Evolutionary conservation across 2,113 vertebrate species (phyloP), one percentile per base, ranked within the genome.

Genomic region (Syngnathoides biaculeatus): DNA sequence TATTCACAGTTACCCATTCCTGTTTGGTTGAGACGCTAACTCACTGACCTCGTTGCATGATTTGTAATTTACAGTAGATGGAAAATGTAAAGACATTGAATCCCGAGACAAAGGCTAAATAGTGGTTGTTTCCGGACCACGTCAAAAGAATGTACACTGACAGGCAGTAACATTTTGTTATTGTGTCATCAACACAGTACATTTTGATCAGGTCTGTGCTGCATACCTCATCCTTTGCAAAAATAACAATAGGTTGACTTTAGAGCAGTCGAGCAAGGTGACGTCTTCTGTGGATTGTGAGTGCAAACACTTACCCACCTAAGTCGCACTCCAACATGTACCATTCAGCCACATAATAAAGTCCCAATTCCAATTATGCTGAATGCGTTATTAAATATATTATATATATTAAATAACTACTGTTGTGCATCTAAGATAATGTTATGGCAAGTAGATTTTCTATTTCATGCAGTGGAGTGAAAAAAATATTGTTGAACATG

Each of bases 251-350:
- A 55, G 48, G 42, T 20, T 48, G 45, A 17, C 20, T 47, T 47
- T 47, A 47, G 5, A 48, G 7, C 20, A 19, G 45, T 17, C 2
- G 45, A 48, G 45, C 15, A 15, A 48, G 5, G 15, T 60, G 35
- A 20, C 35, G 38, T 65, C 39, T 63, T n/a, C 3, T 30, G 70
- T 64, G 56, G 27, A 24, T 69, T 64, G 39, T 10, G 9, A 42
- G 26, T 19, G 39, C 47, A 56, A 26, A 42, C n/a, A 64, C 30
- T 5, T 35, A 35, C 30, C 30, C 30, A 35, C 30, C 3, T 35
- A 35, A 35, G 38, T 48, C 42, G 19, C 26, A 65, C n/a, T 26
- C 27, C 38, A 39, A 61, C 56, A 11, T 24, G 8, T 6, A 35
- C 30, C 30, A 35, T 35, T 35, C 1, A 35, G 19, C 2, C n/a